Base-by-base conservation (phyloP, 2,888 invertebrate genomes). In the Drosophila emarginata region DNA sequence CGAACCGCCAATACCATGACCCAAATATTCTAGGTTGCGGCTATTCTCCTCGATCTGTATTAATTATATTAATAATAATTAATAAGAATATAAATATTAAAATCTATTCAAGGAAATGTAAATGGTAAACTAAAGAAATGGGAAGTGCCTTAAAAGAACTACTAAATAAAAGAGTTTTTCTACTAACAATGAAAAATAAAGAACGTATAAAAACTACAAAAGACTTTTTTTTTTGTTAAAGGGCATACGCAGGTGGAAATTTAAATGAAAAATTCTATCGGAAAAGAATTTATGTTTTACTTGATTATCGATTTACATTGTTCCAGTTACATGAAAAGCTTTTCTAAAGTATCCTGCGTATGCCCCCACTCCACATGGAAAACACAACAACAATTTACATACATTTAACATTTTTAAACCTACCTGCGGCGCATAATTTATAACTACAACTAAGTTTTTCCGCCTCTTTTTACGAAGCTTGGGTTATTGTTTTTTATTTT, bases 41-140 rank as follows among this genome's bases (percentile, higher is more conserved):
- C 97, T 97, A 92, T 97, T 97, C 93, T 98, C 98, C 93, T 98
- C 98, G 92, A 98, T 98, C 98, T 98, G 93, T 63, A 71, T 66
- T 72, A 54, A 54, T 64, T 37, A 18, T 1, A 3, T 6, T 15
- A 66, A 45, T n/a, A 59, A 32, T 64, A 9, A 61, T 57, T 36
- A 15, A 15, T 0, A 21, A 14, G 4, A 39, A 14, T 39, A 23
- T 6, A 7, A 61, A 72, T 64, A 65, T 11, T n/a, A 45, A 37
- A 64, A 60, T 51, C 28, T 58, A 14, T 58, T 2, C 0, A 37
- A 14, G 32, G 9, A 32, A 23, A 28, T 59, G 26, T 14, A 57
- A 60, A 72, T 73, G 65, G 54, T 57, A 11, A 71, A 71, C 73
- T 65, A 65, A 71, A 60, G 74, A 80, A 51, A 62, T 67, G 60